Evolutionary conservation across 2,113 vertebrate genomes (phyloP).

Genomic region (Motacilla tschutschensis): DNA sequence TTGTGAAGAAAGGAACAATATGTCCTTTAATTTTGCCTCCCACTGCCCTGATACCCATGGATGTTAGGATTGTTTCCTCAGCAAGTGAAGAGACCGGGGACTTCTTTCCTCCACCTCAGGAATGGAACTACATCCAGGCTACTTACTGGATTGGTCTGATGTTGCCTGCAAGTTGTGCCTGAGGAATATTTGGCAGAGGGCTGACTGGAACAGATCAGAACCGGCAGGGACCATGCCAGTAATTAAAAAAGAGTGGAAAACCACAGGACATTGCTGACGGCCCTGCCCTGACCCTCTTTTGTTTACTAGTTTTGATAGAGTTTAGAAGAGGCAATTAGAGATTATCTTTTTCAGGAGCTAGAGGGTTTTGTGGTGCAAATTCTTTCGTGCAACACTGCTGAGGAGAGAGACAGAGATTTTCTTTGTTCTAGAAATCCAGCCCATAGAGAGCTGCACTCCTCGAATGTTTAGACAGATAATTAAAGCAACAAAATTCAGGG

Average conservation of each 20-base stretch:
- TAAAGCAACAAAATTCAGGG: slow-evolving; percentile 28
- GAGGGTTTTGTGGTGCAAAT: neutral
- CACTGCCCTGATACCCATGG: neutral
- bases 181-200: neutral
- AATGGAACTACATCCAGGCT: neutral
- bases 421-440: neutral
- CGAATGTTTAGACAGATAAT: slow-evolving; percentile 15
- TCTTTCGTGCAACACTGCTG: neutral
- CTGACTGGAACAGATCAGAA: neutral
- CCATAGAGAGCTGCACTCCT: neutral
- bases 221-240: neutral
- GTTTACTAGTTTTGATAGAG: neutral
- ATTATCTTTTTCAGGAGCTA: neutral
- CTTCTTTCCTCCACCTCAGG: neutral
- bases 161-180: neutral
- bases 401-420: neutral
- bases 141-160: neutral
- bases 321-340: neutral
- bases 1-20: neutral
- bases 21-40: neutral
- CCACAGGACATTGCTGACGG: neutral
- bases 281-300: neutral
- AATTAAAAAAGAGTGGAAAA: neutral
- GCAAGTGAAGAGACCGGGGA: fast-evolving
- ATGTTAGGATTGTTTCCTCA: neutral